Percentiles rank a stretch among this genome's conserved stretches.
phyloP scores from a whole-genome alignment of 2,888 invertebrate species.

The Noctua fimbriata region DNA sequence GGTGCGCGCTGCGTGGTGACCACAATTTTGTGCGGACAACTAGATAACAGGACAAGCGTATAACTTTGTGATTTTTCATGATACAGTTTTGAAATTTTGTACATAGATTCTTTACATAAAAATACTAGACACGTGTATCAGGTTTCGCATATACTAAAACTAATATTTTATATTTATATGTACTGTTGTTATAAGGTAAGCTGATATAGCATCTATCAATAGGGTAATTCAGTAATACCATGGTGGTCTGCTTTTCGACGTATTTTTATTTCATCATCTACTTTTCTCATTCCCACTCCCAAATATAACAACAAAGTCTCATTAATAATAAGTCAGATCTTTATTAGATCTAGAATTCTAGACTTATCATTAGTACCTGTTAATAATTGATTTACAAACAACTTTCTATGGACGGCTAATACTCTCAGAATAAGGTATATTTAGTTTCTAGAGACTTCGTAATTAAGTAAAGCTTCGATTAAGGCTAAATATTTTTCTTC shows the following conservation, averaged over 20 bases:
- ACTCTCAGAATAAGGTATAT: conserved; percentile 31
- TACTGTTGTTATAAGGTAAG: background rate
- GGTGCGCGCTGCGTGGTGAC: no score
- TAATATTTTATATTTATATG: no score
- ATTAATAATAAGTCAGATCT: background rate
- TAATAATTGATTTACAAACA: conserved; percentile 42
- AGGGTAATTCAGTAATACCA: no score
- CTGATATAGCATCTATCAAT: background rate
- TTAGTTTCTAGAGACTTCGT: conserved; percentile 33
- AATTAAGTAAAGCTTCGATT: conserved; percentile 35
- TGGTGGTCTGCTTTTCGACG: no score
- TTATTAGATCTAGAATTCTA: conserved; percentile 11
- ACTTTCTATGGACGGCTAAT: conserved; percentile 16
- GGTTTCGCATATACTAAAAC: no score
- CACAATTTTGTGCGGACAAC: no score
- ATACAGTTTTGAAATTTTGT: no score
- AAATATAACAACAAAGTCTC: background rate
- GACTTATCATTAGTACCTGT: conserved; percentile 8
- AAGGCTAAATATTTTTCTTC: conserved; percentile 4
- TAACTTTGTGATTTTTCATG: no score
- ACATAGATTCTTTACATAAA: no score
- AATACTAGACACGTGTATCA: no score
- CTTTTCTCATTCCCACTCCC: background rate
- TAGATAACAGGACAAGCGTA: no score
- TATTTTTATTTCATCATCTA: background rate